Evolutionary conservation across 1,140 invertebrate species (phyloP).

Genomic region (Rhopalosiphum padi): DNA sequence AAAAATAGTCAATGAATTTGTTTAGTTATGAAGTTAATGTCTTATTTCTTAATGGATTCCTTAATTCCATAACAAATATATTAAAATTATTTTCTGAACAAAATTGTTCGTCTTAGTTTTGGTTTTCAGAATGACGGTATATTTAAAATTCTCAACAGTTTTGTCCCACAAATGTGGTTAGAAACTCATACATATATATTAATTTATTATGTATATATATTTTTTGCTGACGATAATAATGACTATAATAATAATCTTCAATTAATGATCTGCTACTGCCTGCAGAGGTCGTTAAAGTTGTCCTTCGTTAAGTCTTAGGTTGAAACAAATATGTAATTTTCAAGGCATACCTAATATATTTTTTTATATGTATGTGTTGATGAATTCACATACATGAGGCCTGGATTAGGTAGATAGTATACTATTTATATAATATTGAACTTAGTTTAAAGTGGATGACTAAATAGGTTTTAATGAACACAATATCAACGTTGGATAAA

Average conservation of each 20-base stretch:
- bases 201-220: neutral
- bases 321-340: constrained; percentile 1
- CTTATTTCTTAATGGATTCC: neutral
- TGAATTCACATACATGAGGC: constrained; percentile 18
- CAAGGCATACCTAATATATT: neutral
- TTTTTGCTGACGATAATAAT: neutral
- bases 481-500: neutral
- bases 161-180: constrained; percentile 30
- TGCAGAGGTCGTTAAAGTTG: constrained; percentile 41
- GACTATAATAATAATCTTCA: constrained; percentile 13
- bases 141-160: constrained; percentile 25
- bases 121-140: neutral
- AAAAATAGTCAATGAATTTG: neutral
- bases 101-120: neutral
- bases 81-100: neutral
- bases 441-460: neutral
- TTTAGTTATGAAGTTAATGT: neutral
- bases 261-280: constrained; percentile 25
- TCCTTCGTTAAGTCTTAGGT: constrained; percentile 29
- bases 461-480: neutral
- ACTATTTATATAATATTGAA: neutral
- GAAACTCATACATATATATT: constrained; percentile 44
- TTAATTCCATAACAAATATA: neutral
- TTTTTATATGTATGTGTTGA: neutral
- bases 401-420: neutral